phyloP scores from a whole-genome alignment of 2,113 vertebrate genomes.

The Felis chaus region DNA sequence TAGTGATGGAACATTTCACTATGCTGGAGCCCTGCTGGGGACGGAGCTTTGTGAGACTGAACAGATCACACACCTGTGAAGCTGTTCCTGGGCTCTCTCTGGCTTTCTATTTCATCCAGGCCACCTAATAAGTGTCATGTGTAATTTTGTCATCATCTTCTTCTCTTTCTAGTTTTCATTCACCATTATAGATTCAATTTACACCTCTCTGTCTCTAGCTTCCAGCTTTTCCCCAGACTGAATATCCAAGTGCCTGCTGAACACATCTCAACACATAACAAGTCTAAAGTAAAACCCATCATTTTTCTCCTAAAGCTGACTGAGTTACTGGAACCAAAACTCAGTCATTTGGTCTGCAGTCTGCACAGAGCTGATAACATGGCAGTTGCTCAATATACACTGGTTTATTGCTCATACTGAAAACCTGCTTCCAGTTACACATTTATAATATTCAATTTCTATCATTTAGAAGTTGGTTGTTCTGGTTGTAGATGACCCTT shows the following conservation, averaged over 20 bases:
- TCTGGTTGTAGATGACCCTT: not conserved
- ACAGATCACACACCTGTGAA: fast-evolving
- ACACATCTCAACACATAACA: not conserved
- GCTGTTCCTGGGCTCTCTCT: not conserved
- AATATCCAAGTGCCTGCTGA: not conserved
- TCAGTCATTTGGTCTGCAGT: not conserved
- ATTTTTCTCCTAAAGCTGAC: not conserved
- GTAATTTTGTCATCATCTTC: not conserved
- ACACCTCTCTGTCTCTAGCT: not conserved
- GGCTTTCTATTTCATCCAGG: not conserved
- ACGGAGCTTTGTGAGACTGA: no score
- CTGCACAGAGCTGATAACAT: not conserved
- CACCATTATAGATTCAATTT: not conserved
- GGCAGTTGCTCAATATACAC: not conserved
- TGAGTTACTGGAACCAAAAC: not conserved
- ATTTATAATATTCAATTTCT: not conserved
- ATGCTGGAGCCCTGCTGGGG: not conserved
- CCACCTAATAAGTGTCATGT: not conserved
- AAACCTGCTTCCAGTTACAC: not conserved
- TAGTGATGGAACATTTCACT: not conserved
- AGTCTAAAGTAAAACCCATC: not conserved
- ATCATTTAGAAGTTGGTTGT: not conserved
- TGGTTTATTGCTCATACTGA: not conserved
- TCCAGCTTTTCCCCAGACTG: not conserved
- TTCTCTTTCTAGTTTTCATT: not conserved